Base-by-base conservation (phyloP, 2,888 invertebrate species). In the Cephus pulcher region DNA sequence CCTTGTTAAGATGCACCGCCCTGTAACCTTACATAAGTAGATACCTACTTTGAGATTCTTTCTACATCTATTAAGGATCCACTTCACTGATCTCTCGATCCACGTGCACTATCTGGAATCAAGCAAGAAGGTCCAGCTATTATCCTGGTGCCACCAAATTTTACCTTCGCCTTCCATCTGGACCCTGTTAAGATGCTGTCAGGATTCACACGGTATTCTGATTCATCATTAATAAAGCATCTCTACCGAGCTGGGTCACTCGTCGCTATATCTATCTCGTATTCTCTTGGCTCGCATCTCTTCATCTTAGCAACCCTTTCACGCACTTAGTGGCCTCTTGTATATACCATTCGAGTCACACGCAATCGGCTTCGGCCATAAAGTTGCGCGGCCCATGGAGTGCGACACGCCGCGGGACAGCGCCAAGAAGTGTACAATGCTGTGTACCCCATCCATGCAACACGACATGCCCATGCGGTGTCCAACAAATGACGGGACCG, bases 401-500 rank as follows among this genome's bases (percentile, higher is more conserved):
- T 86, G 85, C 86, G 86, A 88, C 89, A 88, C 85, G 85, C 87
- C 86, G 85, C 82, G 86, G 85, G 88, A 89, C 88, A 89, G 86
- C 84, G 83, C 85, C 84, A 84, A 88, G 88, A 88, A 87, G 87
- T 88, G 86, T 88, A 89, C 86, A 88, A 89, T 88, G 85, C 84
- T 85, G 84, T 87, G 87, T 88, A 85, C 85, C 77, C 83, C 84
- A 84, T 85, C 82, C 85, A 79, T 87, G 84, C 86, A 86, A 86
- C 86, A 86, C 88, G 87, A 88, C 88, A 88, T 88, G 89, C 84
- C 86, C 88, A 84, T 85, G 86, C 87, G 88, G 86, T 88, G 89
- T 89, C 88, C 89, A 88, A 90, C 90, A 91, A 91, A 90, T 90
- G 91, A 90, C 89, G 89, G 86, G 87, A 87, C 87, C 90, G 81